Evolutionary conservation across 2,797 vertebrate genomes (phyloP), one percentile per base, ranked within the genome.

Genomic region (Parambassis ranga): DNA sequence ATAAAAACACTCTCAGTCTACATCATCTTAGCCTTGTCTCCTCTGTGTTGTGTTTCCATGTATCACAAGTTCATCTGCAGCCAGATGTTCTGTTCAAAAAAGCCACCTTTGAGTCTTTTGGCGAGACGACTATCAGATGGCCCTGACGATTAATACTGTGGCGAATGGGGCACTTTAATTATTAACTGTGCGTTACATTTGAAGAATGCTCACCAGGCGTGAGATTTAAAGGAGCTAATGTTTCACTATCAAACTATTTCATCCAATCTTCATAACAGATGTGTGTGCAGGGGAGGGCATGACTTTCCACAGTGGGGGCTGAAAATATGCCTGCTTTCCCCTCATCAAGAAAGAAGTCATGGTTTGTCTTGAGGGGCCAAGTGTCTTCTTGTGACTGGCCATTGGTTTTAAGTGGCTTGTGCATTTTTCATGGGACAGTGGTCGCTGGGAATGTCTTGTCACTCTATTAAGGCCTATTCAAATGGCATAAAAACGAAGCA

Each of bases 321-420:
- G 82, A 84, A 90, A 87, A 87, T 84, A 84, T 35, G 75, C 79
- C 76, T 66, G 77, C 82, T 58, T 81, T 84, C 42, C 71, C 82
- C 62, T 85, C 84, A 81, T 85, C 82, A 68, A 59, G 55, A 56
- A 73, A 83, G 81, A 81, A 81, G 84, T 85, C 75, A 42, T 58
- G 83, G 82, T 79, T 86, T 82, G 80, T 90, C 86, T 82, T 79
- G 63, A 78, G 85, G 83, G 86, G 84, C 77, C 70, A 81, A 87
- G 78, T 82, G 84, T 87, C 83, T 90, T 83, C 82, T 81, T 85
- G 74, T 84, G 79, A 88, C 86, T 87, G 83, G 85, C 86, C 90
- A 77, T 87, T 86, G 90, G 76, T 90, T 92, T 92, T 91, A 93
- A 92, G 90, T 90, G 90, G 88, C 82, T 91, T 78, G 87, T 93